Conservation (phyloP, 1,140 invertebrate species). For the Nephila pilipes region DNA sequence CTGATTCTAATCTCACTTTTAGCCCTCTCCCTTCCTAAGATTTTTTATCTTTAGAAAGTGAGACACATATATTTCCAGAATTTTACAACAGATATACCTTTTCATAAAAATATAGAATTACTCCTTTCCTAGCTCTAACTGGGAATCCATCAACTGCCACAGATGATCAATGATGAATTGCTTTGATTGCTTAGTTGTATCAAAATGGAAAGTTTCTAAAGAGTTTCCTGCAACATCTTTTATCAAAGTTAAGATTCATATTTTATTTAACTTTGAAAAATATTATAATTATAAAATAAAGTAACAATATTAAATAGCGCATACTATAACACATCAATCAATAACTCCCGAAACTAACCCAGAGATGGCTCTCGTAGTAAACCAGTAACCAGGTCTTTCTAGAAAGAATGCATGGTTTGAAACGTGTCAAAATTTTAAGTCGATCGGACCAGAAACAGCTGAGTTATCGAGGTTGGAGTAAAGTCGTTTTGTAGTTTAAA, state of each 20-base stretch:
- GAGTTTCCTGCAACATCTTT: constrained; percentile 45
- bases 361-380: too few relatives aligned
- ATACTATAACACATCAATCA: too few relatives aligned
- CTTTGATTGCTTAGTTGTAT: constrained; percentile 38
- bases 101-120: neutral
- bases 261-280: neutral
- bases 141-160: constrained; percentile 13
- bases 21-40: too few relatives aligned
- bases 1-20: too few relatives aligned
- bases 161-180: constrained; percentile 44
- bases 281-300: neutral
- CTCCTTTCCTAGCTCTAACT: neutral
- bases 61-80: neutral
- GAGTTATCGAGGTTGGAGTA: too few relatives aligned
- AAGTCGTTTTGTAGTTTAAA: too few relatives aligned
- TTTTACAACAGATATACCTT: neutral
- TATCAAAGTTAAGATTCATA: neutral
- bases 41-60: neutral
- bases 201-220: constrained; percentile 17
- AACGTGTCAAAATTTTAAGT: too few relatives aligned
- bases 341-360: too few relatives aligned
- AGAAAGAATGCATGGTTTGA: too few relatives aligned
- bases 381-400: too few relatives aligned
- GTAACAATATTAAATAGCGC: neutral
- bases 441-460: too few relatives aligned